Evolutionary conservation across 1,140 invertebrate genomes (phyloP), one percentile per base, ranked within the genome.

Genomic region (Drosophila miranda): DNA sequence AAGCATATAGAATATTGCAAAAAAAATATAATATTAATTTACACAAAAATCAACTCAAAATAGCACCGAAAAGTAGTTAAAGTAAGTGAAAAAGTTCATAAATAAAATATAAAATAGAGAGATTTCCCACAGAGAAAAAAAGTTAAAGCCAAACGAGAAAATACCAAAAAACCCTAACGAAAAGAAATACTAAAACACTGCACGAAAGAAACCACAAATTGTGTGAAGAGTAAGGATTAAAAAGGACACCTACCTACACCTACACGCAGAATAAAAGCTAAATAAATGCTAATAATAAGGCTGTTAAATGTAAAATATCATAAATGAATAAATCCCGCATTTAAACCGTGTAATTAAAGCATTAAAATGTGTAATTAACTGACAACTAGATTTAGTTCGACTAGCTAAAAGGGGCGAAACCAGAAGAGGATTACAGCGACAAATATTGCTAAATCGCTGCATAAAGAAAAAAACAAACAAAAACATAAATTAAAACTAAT

Each of bases 261-360:
- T 55, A 63, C 70, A 38, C 46, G 68, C 67, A 81, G 61, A 66
- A 74, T 38, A 13, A 53, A 68, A 68, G 78, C 78, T 59, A 81
- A 60, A 53, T 66, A 83, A 83, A 83, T 89, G 84, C 89, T 89
- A 89, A 90, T 89, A 80, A 89, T 90, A 90, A 89, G 84, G 89
- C 89, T 90, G 89, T 90, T 90, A 90, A 87, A 86, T 90, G 84
- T 90, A 90, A 88, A 88, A 87, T 87, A 87, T 82, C 83, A 87
- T 87, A 87, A 86, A 87, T 77, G 75, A 77, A 80, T 74, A 64
- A 80, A 54, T 52, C 7, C 53, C 83, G 70, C 62, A 84, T 73
- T 72, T 58, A 69, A 79, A 73, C 78, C 67, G 70, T 84, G 81
- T 84, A 86, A 84, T 86, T 84, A 80, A 86, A 84, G 63, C 73